Percentiles rank a stretch among this genome's conserved stretches.
phyloP scores from a whole-genome alignment of 1,140 invertebrate genomes.

The Drosophila repleta region DNA sequence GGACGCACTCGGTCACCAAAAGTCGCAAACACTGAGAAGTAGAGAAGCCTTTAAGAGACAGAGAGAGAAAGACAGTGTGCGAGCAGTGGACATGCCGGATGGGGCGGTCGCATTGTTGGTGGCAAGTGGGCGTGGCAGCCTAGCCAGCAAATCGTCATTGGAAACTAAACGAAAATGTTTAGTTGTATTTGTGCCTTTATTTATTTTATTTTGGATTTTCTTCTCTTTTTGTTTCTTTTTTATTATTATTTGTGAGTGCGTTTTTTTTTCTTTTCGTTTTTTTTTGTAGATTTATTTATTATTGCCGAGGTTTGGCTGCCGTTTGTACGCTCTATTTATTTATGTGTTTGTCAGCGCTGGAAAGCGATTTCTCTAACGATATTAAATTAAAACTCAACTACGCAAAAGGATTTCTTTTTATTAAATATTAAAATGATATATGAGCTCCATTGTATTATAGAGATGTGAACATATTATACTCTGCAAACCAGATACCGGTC shows the following conservation, averaged over 20 bases:
- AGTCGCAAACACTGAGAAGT: constrained; percentile 44
- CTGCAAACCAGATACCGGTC: constrained; percentile 6
- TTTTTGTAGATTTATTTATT: constrained; percentile 73
- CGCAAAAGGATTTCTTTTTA: constrained; percentile 3
- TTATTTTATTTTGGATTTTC: constrained; percentile 52
- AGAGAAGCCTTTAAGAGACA: background rate
- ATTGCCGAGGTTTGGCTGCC: constrained; percentile 39
- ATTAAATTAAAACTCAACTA: constrained; percentile 27
- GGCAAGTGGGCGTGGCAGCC: constrained; percentile 41
- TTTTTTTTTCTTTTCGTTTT: constrained; percentile 29
- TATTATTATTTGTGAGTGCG: background rate
- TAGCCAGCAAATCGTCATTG: constrained; percentile 73
- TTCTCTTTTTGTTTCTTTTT: constrained; percentile 30
- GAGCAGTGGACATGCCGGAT: constrained; percentile 38
- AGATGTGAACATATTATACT: constrained; percentile 11
- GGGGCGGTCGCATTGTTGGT: constrained; percentile 68
- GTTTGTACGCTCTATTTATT: constrained; percentile 31
- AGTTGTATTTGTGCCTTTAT: constrained; percentile 56
- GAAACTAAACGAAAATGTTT: constrained; percentile 81
- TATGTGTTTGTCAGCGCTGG: constrained; percentile 31
- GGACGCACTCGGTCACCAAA: constrained; percentile 47
- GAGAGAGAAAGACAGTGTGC: background rate
- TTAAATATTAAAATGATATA: constrained; percentile 48
- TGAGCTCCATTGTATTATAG: constrained; percentile 8
- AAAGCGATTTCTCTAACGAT: constrained; percentile 13